phyloP scores from a whole-genome alignment of 37 sponge, comb jelly and placozoan species.

The Axinella damicornis region DNA sequence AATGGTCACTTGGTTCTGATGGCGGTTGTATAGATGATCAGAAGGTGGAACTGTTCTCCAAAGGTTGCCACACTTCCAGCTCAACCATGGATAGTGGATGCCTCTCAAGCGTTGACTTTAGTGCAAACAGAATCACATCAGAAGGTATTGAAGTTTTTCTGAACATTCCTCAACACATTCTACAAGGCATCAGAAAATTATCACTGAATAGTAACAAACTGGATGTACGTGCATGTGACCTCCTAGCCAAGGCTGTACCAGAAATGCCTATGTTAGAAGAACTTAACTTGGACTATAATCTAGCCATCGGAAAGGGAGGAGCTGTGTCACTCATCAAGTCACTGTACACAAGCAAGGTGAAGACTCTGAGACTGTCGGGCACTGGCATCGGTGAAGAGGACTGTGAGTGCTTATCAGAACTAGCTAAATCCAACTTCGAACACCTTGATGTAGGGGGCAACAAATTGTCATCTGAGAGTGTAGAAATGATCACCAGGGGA shows the following conservation, averaged over 20 bases:
- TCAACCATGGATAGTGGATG: background rate
- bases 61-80: background rate
- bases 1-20: background rate
- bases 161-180: background rate
- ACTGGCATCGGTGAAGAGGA: constrained; percentile 1
- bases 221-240: constrained; percentile 1
- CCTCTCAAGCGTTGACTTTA: background rate
- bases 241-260: constrained; percentile 7
- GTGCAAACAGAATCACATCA: background rate
- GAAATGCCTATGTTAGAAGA: background rate
- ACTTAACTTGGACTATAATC: background rate
- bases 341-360: background rate
- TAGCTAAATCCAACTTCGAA: background rate
- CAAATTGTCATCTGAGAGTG: background rate
- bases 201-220: background rate
- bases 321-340: background rate
- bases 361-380: background rate
- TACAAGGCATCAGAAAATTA: background rate
- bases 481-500: background rate
- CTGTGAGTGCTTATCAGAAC: background rate
- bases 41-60: background rate
- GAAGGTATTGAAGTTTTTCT: background rate
- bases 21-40: background rate
- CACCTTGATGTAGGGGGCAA: background rate
- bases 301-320: constrained; percentile 6